These are phyloP conservation scores for Xenotilapia flavipinnis DNA, from an alignment of 2,113 vertebrate genomes.

Conservation along the genomic window DNA sequence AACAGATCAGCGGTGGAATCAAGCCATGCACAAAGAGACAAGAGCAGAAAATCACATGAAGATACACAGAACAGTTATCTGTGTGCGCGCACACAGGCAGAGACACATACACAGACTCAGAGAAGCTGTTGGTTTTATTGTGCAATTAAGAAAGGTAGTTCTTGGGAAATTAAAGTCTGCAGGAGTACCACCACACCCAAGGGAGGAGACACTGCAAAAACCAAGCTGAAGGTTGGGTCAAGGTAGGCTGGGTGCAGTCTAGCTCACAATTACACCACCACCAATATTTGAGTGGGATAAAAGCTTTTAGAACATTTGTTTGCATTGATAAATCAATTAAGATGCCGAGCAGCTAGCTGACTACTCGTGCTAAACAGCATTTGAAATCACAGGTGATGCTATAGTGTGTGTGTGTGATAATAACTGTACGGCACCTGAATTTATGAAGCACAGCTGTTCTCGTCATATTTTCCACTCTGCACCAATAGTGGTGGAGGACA, in stretches of 20 bases:
- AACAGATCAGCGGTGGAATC: background rate
- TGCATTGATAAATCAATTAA: background rate
- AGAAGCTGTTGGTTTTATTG: background rate
- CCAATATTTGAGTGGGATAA: background rate
- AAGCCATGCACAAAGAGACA: constrained; percentile 32
- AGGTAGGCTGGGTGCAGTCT: constrained; percentile 22
- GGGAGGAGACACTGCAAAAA: constrained; percentile 10
- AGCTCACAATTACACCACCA: background rate
- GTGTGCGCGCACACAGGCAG: background rate
- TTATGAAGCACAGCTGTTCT: background rate
- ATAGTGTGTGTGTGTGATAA: background rate
- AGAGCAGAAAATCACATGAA: background rate
- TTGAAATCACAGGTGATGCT: background rate
- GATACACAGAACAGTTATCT: background rate
- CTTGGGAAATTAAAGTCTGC: background rate
- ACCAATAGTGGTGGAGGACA: background rate
- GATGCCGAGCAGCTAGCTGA: background rate
- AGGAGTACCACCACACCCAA: background rate
- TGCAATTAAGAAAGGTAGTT: background rate
- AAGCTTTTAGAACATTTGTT: background rate
- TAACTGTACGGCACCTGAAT: background rate
- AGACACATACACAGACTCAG: background rate
- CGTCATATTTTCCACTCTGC: constrained; percentile 19
- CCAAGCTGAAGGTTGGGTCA: background rate
- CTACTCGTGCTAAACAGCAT: background rate